Conservation (phyloP, 2,113 vertebrate species). For the Cyanoramphus novaezelandiae region DNA sequence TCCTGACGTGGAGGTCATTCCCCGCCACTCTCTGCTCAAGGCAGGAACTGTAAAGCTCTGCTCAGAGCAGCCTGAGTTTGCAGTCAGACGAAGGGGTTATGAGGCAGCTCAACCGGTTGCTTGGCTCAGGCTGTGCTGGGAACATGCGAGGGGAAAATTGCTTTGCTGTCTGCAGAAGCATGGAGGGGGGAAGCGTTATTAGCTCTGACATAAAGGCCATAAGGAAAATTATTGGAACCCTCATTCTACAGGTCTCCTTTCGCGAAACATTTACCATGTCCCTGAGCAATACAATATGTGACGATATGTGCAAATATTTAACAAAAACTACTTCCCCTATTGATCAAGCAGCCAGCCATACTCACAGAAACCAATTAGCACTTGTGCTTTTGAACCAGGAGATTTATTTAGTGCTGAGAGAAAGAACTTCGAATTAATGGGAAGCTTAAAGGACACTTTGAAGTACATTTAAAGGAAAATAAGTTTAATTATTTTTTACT, state of each 20-base stretch:
- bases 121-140: neutral
- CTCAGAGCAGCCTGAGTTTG: neutral
- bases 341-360: slow-evolving; percentile 42
- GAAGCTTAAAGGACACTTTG: slow-evolving; percentile 57
- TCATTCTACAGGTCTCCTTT: slow-evolving; percentile 22
- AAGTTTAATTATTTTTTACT: slow-evolving; percentile 66
- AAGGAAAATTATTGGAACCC: slow-evolving; percentile 20
- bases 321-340: slow-evolving; percentile 48
- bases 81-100: neutral
- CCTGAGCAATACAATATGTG: slow-evolving; percentile 32
- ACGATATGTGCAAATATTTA: slow-evolving; percentile 59
- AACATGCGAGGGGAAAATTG: neutral
- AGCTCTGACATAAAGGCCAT: slow-evolving; percentile 41
- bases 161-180: neutral
- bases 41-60: neutral
- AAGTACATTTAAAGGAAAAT: slow-evolving; percentile 44
- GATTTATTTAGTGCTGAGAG: slow-evolving; percentile 50
- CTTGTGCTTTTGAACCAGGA: slow-evolving; percentile 51
- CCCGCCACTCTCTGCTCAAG: neutral
- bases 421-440: slow-evolving; percentile 23
- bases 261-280: slow-evolving; percentile 57
- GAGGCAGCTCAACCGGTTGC: slow-evolving; percentile 8
- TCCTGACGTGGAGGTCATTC: neutral
- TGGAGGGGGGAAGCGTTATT: neutral
- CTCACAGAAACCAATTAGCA: slow-evolving; percentile 67